Conservation (phyloP, 2,113 vertebrate species). For the Psittacus erithacus region DNA sequence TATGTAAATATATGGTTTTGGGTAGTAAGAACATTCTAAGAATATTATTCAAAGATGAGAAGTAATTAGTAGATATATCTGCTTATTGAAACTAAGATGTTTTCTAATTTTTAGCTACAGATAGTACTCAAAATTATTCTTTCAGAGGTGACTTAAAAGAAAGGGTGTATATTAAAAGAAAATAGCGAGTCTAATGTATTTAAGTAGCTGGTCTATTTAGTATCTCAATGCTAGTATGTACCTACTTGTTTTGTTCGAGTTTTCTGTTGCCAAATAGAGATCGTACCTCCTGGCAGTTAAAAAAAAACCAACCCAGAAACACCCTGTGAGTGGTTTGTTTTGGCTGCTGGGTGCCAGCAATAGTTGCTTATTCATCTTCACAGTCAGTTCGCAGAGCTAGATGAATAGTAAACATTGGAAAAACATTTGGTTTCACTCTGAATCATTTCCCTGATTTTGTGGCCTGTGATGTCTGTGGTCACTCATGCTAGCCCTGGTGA, state of each 20-base stretch:
- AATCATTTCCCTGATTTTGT: background rate
- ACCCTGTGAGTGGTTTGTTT: background rate
- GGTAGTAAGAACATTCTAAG: background rate
- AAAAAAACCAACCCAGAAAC: background rate
- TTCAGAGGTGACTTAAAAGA: background rate
- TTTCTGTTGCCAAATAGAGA: background rate
- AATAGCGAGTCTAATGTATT: background rate
- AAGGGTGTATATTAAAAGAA: background rate
- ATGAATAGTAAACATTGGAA: background rate
- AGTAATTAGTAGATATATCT: background rate
- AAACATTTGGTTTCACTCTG: background rate
- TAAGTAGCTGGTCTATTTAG: background rate
- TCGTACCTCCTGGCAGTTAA: background rate
- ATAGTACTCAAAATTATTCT: background rate
- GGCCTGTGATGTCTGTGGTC: background rate
- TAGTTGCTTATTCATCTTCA: background rate
- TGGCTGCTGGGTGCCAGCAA: background rate
- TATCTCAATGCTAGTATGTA: background rate
- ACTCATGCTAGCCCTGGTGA: fast-evolving
- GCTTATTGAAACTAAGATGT: background rate
- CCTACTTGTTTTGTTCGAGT: background rate
- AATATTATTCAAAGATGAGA: background rate
- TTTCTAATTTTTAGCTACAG: background rate
- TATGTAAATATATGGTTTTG: background rate
- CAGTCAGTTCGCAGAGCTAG: background rate